Base-by-base conservation (phyloP, 2,797 vertebrate species). In the Dipus sagitta region DNA sequence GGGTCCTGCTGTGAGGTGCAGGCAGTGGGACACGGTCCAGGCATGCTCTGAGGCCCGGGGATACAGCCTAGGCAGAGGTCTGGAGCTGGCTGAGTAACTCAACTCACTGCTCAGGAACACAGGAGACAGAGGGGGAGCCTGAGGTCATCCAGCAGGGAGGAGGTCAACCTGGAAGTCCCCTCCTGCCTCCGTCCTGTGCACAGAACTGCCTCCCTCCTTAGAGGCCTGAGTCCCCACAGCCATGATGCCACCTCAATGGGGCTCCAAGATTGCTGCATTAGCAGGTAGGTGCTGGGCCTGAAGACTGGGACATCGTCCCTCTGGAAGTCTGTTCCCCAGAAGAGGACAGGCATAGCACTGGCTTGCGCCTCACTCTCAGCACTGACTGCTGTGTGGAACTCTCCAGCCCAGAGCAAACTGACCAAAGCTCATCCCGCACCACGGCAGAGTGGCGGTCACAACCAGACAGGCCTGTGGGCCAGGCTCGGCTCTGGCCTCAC, bases 11-110 rank as follows among this genome's bases (percentile, higher is more conserved):
- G 78, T 8, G 6, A 11, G 47, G 23, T 8, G 28, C 0, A 1
- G 0, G 0, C 2, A 30, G 2, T 30, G 34, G 34, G 0, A 21
- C 58, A 26, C 20, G 47, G 38, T 32, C 70, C 1, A 5, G 7
- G 42, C 34, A 34, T 54, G 67, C 72, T 62, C 34, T 71, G 68
- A 89, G 89, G 83, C 47, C 32, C 3, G 13, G 15, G 30, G 71
- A 65, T 4, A 17, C 4, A 87, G 42, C 62, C 47, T 71, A 38
- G 21, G 68, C 82, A 74, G 75, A 82, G 24, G 80, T 67, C 80
- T 91, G 1, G 11, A 83, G 90, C n/a, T 26, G 62, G 76, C 30
- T 54, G 28, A 80, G 21, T 78, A 54, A 42, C 42, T 15, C 1
- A 2, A 2, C 1, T 47, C 9, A 32, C 24, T 86, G 70, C 14